Conservation (phyloP, 2,113 vertebrate species). For the Cyanoramphus novaezelandiae region DNA sequence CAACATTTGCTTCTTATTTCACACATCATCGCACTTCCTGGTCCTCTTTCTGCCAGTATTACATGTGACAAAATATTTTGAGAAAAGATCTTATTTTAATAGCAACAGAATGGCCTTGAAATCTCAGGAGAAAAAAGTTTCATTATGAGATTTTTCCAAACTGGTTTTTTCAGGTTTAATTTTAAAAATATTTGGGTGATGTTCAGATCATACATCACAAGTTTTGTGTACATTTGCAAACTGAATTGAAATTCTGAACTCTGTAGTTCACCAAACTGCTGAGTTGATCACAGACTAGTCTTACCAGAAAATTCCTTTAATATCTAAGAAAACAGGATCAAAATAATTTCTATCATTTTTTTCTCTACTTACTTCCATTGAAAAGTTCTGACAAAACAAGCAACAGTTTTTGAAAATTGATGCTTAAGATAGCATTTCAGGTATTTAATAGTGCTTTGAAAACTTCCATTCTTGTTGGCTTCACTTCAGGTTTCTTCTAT, state of each 20-base stretch:
- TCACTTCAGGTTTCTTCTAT: not conserved
- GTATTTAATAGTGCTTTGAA: constrained; percentile 6
- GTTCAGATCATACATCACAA: not conserved
- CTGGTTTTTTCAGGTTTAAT: not conserved
- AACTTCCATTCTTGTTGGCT: not conserved
- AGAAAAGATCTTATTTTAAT: not conserved
- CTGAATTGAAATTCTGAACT: not conserved
- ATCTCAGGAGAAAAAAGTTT: not conserved
- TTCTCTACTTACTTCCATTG: not conserved
- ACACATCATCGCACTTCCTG: not conserved
- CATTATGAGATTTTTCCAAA: not conserved
- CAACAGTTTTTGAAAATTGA: not conserved
- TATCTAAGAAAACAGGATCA: not conserved
- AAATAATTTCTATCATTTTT: not conserved
- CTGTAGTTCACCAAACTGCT: not conserved
- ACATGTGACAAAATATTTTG: not conserved
- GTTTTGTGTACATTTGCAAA: not conserved
- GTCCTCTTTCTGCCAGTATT: not conserved
- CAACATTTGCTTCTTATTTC: not conserved
- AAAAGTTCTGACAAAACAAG: not conserved
- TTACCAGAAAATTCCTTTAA: not conserved
- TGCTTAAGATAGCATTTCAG: constrained; percentile 8
- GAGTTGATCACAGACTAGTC: not conserved
- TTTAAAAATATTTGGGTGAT: not conserved
- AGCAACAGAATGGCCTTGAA: not conserved